A percentile compares a stretch with the other conserved stretches of the same genome.
Evolutionary conservation across 1,140 invertebrate species (phyloP).

Genomic region (Drepana arcuata): DNA sequence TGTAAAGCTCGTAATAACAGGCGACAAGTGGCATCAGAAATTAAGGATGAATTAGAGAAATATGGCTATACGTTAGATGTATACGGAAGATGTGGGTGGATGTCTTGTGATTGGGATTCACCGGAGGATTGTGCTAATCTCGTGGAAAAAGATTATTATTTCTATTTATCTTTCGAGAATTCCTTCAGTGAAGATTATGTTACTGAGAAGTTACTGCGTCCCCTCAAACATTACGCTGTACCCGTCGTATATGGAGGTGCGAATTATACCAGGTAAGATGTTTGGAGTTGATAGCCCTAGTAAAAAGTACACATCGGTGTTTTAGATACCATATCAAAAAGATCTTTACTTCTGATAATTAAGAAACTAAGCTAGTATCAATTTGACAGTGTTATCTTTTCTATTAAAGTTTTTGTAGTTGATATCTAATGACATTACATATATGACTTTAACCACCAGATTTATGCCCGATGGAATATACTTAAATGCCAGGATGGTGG

Average conservation of each 20-base stretch:
- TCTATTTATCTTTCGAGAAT: not conserved
- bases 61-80: not conserved
- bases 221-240: not conserved
- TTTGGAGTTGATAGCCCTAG: too few species aligned
- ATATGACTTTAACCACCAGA: conserved; percentile 7
- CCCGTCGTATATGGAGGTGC: not conserved
- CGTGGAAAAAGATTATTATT: not conserved
- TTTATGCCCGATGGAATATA: conserved; percentile 27
- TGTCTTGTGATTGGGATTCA: not conserved
- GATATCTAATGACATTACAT: not conserved
- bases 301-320: not conserved
- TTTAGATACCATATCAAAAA: not conserved
- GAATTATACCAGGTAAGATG: not conserved
- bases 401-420: not conserved
- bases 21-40: not conserved
- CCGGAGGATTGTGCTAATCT: not conserved
- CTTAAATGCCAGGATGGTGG: conserved; percentile 12
- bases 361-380: not conserved
- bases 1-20: not conserved
- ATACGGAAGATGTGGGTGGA: not conserved
- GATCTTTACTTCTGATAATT: not conserved
- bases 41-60: not conserved
- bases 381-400: not conserved
- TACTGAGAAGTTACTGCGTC: not conserved
- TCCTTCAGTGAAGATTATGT: not conserved